phyloP scores from a whole-genome alignment of 2,888 invertebrate genomes.

The Polydrusus cervinus region DNA sequence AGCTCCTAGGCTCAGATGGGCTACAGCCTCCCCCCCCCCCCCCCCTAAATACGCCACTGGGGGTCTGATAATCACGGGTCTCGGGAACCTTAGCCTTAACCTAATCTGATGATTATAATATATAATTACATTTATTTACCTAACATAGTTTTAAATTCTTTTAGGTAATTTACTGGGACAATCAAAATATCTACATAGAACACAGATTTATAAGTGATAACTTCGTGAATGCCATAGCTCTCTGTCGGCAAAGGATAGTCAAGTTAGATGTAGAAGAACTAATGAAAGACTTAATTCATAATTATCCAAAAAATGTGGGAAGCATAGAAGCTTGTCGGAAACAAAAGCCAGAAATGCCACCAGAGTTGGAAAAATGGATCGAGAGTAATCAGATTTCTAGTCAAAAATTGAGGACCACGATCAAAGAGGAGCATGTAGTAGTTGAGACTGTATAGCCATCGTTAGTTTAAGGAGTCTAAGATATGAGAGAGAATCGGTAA shows the following conservation, averaged over 20 bases:
- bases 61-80: too few species aligned
- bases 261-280: slow-evolving; percentile 75
- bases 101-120: too few species aligned
- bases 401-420: slow-evolving; percentile 73
- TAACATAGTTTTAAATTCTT: slow-evolving; percentile 50
- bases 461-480: neutral
- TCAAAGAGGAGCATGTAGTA: slow-evolving; percentile 22
- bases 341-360: slow-evolving; percentile 77
- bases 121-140: too few species aligned
- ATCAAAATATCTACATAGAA: slow-evolving; percentile 86
- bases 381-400: slow-evolving; percentile 83
- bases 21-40: too few species aligned
- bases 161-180: slow-evolving; percentile 90
- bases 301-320: slow-evolving; percentile 57
- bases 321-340: slow-evolving; percentile 63
- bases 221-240: slow-evolving; percentile 79
- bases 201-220: slow-evolving; percentile 84
- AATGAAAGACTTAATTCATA: slow-evolving; percentile 69
- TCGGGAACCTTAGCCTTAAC: too few species aligned
- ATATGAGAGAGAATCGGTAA: neutral
- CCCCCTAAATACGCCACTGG: too few species aligned
- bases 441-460: slow-evolving; percentile 4
- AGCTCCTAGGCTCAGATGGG: too few species aligned
- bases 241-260: slow-evolving; percentile 76
- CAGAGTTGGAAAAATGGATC: slow-evolving; percentile 81